Evolutionary conservation across 2,888 invertebrate species (phyloP).

Genomic region (Agonopterix subpropinquella): DNA sequence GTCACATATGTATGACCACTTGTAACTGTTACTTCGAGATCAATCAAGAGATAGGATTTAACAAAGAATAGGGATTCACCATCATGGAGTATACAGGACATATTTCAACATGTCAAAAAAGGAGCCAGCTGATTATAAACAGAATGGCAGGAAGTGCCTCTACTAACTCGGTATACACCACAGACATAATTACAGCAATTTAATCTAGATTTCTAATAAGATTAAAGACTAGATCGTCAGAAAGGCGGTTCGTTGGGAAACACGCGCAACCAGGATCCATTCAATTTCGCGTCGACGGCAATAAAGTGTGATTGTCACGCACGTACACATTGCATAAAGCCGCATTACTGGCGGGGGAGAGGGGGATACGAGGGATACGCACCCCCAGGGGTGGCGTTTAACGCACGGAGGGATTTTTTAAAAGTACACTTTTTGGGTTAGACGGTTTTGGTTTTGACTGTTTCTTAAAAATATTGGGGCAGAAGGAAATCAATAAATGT

Average conservation of each 20-base stretch:
- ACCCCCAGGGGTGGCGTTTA: constrained; percentile 29
- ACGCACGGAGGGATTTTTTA: constrained; percentile 56
- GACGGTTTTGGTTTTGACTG: constrained; percentile 2
- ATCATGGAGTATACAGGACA: no score
- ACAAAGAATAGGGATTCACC: no score
- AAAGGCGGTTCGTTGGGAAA: constrained; percentile 11
- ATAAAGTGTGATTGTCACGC: constrained; percentile 72
- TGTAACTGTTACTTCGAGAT: no score
- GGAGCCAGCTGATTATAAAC: no score
- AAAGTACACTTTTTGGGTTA: constrained; percentile 22
- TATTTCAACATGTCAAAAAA: no score
- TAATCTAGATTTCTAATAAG: constrained; percentile 6
- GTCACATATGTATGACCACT: no score
- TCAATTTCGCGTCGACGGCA: constrained; percentile 57
- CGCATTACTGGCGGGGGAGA: constrained; percentile 31
- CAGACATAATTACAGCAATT: constrained; percentile 1
- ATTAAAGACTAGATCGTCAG: constrained; percentile 3
- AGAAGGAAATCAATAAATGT: no score
- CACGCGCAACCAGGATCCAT: constrained; percentile 40
- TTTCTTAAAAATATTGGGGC: no score
- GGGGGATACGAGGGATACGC: constrained; percentile 10
- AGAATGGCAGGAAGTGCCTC: no score
- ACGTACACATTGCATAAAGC: constrained; percentile 65
- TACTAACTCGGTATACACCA: no score
- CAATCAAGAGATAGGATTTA: no score